These are phyloP conservation scores for Eidolon helvum DNA, from an alignment of 2,113 vertebrate species.

Conservation along the genomic window DNA sequence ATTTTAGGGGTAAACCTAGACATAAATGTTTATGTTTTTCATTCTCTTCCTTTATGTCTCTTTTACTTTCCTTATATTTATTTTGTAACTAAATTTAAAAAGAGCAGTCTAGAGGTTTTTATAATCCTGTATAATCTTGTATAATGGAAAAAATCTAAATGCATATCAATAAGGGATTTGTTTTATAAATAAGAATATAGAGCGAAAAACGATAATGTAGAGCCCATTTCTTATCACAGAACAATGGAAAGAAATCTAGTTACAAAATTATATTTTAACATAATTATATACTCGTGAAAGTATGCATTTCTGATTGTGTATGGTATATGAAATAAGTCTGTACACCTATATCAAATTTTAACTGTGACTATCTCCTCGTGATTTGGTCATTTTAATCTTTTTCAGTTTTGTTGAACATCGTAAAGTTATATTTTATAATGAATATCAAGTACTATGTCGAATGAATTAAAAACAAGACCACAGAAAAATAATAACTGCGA, in stretches of 20 bases:
- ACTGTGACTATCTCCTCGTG: not conserved
- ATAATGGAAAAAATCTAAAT: not conserved
- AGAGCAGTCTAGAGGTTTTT: not conserved
- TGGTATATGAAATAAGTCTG: not conserved
- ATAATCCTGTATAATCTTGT: not conserved
- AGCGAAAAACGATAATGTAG: not conserved
- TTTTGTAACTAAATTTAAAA: not conserved
- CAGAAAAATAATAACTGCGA: not conserved
- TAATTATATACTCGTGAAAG: not conserved
- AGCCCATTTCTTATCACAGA: not conserved
- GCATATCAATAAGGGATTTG: not conserved
- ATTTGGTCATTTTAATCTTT: constrained; percentile 24
- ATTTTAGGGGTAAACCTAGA: not conserved
- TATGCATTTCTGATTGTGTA: not conserved
- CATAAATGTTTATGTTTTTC: not conserved
- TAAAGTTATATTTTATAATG: not conserved
- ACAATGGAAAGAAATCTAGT: not conserved
- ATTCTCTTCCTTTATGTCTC: not conserved
- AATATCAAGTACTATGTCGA: not conserved
- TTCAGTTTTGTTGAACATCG: not conserved
- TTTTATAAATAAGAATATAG: not conserved
- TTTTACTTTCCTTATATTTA: not conserved
- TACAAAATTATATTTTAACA: not conserved
- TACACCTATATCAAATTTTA: not conserved
- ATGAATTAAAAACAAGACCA: constrained; percentile 12